phyloP scores from a whole-genome alignment of 2,797 vertebrate genomes.

The Rhinichthys osculus region DNA sequence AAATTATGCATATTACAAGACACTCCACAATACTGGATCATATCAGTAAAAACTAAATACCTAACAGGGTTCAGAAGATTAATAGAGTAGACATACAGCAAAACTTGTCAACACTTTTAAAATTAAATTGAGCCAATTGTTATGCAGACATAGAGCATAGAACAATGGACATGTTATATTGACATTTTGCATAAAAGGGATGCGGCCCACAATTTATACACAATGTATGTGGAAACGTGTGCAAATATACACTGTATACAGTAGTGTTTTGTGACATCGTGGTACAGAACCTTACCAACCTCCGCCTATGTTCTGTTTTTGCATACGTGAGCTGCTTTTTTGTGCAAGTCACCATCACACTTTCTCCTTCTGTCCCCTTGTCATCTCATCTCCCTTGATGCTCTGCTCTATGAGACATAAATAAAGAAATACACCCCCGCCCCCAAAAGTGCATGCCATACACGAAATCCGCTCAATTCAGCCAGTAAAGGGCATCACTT shows the following conservation, averaged over 20 bases:
- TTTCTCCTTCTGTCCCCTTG: constrained; percentile 11
- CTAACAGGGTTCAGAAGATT: neutral
- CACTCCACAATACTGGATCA: neutral
- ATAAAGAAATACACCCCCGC: constrained; percentile 45
- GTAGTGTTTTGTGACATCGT: too few species aligned
- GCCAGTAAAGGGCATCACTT: constrained; percentile 55
- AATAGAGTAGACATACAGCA: neutral
- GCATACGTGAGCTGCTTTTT: neutral
- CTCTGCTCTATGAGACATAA: constrained; percentile 38
- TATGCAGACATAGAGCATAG: neutral
- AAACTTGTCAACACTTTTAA: neutral
- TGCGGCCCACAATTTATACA: neutral
- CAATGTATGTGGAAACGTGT: neutral
- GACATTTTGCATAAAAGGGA: neutral
- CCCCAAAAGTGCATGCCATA: neutral
- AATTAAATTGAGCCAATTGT: neutral
- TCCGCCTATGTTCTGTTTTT: neutral
- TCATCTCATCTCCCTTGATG: constrained; percentile 50
- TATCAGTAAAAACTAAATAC: neutral
- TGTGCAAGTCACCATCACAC: neutral
- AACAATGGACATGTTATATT: neutral
- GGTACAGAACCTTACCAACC: neutral
- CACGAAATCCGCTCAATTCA: constrained; percentile 5
- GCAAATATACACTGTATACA: neutral
- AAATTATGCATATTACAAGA: neutral